Conservation (phyloP, 2,113 vertebrate species). For the Poeciliopsis prolifica region DNA sequence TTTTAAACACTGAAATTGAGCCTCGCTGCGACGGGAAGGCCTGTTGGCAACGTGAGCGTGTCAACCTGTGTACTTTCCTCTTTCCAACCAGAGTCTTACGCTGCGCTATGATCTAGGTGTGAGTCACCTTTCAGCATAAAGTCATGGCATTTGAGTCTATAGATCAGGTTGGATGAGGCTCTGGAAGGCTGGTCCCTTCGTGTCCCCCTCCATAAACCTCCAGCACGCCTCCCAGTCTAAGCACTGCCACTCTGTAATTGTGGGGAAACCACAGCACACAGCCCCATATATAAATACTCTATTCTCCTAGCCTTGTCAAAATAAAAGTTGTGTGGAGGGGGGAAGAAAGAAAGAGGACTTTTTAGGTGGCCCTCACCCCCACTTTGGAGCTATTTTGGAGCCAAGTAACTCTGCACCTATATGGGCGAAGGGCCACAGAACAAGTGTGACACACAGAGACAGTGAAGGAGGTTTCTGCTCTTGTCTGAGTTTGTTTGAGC, state of each 20-base stretch:
- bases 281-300: conserved; percentile 83
- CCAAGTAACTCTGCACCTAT: conserved; percentile 61
- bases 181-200: conserved; percentile 70
- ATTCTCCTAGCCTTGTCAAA: conserved; percentile 81
- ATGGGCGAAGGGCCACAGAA: conserved; percentile 49
- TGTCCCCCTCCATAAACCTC: conserved; percentile 73
- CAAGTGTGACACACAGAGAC: conserved; percentile 45
- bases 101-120: neutral
- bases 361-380: conserved; percentile 67
- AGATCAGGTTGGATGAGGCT: conserved; percentile 55
- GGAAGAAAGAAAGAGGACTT: conserved; percentile 54
- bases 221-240: conserved; percentile 78
- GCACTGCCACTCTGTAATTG: conserved; percentile 83
- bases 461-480: conserved; percentile 34
- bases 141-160: conserved; percentile 26
- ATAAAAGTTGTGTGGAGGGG: conserved; percentile 77
- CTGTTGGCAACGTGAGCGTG: conserved; percentile 17
- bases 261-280: conserved; percentile 82
- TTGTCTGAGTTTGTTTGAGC: conserved; percentile 10
- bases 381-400: conserved; percentile 71
- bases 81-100: neutral
- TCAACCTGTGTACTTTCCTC: neutral
- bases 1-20: conserved; percentile 69
- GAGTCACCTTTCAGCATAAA: conserved; percentile 21
- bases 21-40: conserved; percentile 59